Evolutionary conservation across 1,140 invertebrate genomes (phyloP), one percentile per base, ranked within the genome.

Genomic region (Galendromus occidentalis): DNA sequence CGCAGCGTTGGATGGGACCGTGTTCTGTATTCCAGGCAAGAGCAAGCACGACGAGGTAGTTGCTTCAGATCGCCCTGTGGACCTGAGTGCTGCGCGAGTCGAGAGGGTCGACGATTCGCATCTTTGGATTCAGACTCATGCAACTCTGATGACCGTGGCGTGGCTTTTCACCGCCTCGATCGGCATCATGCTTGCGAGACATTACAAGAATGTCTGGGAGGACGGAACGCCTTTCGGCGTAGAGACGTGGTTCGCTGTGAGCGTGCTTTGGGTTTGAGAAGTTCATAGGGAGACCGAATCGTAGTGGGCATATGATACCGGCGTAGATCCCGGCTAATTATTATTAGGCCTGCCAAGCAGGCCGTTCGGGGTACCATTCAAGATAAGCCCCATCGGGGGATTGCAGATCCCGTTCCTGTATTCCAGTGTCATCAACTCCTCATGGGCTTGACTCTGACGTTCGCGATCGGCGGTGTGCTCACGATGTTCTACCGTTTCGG

Each of bases 181-280:
- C 64, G 91, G 88, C 29, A 91, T 94, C 66, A 76, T 95, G 9
- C 76, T 92, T 1, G 91, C 91, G 1, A 81, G 91, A 70, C 94
- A 95, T 75, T 95, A 85, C 77, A 86, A 88, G 73, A 83, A 86
- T 73, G 91, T 89, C 0, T 95, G 90, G 89, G 82, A 86, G 29
- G 82, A 83, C 39, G 83, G 80, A 68, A 83, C 83, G 65, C 75
- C 87, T 0, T 88, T 86, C 68, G 86, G 86, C 68, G 89, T 91
- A 74, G 91, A 93, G 76, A 82, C 91, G 59, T 95, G 91, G 91
- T 95, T 95, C 78, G 65, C 73, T 67, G 76, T 74, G 70, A 68
- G 75, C 69, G 65, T n/a, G n/a, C n/a, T n/a, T n/a, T n/a, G n/a
- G n/a, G n/a, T n/a, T n/a, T n/a, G n/a, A n/a, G n/a, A n/a, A n/a